Percentiles rank a stretch among this genome's conserved stretches.
Conservation (phyloP, 1,140 invertebrate species). For the Magallana gigas region DNA sequence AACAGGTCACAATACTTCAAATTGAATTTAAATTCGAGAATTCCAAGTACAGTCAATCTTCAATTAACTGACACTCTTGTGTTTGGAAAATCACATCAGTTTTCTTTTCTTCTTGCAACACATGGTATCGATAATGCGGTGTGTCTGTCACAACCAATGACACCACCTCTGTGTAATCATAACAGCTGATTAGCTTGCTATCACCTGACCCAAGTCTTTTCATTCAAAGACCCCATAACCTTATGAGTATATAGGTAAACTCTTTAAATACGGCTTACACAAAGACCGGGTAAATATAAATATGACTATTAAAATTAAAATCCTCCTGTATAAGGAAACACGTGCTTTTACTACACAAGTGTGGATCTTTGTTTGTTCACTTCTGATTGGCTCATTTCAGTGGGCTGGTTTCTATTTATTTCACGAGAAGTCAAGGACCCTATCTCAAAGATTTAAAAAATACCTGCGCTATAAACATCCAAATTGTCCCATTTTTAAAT, state of each 20-base stretch:
- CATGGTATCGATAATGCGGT: neutral
- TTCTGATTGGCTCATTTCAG: neutral
- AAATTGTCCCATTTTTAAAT: neutral
- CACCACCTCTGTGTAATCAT: neutral
- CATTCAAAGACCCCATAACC: neutral
- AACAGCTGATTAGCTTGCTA: constrained; percentile 5
- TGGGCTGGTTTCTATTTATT: constrained; percentile 19
- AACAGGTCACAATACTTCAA: neutral
- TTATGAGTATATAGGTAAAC: neutral
- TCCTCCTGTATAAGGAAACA: neutral
- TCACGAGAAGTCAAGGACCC: constrained; percentile 2
- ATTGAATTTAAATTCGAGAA: too few relatives aligned
- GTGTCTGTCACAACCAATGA: neutral
- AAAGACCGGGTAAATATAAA: neutral
- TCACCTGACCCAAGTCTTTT: neutral
- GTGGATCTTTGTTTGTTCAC: constrained; percentile 12
- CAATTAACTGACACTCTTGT: neutral
- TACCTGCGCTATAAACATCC: neutral
- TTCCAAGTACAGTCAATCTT: too few relatives aligned
- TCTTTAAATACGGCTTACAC: neutral
- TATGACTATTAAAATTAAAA: constrained; percentile 12
- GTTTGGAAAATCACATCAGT: neutral
- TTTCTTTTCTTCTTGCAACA: neutral
- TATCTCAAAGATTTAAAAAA: neutral
- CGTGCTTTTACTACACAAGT: constrained; percentile 3